Base-by-base conservation (phyloP, 2,888 invertebrate genomes). In the Hydrotaea cyrtoneurina region DNA sequence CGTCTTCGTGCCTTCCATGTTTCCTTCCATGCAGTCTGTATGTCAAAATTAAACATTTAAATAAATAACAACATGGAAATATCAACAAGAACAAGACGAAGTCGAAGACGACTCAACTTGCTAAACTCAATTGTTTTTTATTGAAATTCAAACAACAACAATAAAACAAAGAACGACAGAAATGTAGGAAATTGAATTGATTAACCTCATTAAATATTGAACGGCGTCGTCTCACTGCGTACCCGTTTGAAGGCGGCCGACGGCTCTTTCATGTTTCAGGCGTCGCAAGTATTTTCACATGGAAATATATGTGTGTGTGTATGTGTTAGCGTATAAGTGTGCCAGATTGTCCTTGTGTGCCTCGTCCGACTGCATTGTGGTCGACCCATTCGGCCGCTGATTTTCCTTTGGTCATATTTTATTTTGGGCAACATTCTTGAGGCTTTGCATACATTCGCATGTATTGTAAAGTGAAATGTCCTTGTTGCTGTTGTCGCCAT, bases 121-220 rank as follows among this genome's bases (percentile, higher is more conserved):
- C 31, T 31, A 31, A 31, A 31, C 7, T 31, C 31, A 31, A 31
- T 31, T 31, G 31, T n/a, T n/a, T n/a, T n/a, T n/a, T n/a, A n/a
- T n/a, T n/a, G n/a, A n/a, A n/a, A n/a, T n/a, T n/a, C n/a, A n/a
- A n/a, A n/a, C n/a, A n/a, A n/a, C n/a, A n/a, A n/a, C n/a, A n/a
- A n/a, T n/a, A n/a, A n/a, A n/a, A n/a, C n/a, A 8, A 43, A 43
- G 10, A 43, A 13, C 43, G 13, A 13, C 57, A 23, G 53, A 43
- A 23, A 23, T 59, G 26, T 13, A 11, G 59, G 69, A 75, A 75
- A 75, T 71, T 80, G 75, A 75, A 75, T 75, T 80, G 75, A 80
- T 75, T 80, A 80, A 75, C 75, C 80, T 80, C 59, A 50, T 75
- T 80, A 62, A 72, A 53, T 59, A 50, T 4, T 15, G 23, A 55